Conservation (phyloP, 64 coral and sea anemone genomes). For the Acropora yongei region DNA sequence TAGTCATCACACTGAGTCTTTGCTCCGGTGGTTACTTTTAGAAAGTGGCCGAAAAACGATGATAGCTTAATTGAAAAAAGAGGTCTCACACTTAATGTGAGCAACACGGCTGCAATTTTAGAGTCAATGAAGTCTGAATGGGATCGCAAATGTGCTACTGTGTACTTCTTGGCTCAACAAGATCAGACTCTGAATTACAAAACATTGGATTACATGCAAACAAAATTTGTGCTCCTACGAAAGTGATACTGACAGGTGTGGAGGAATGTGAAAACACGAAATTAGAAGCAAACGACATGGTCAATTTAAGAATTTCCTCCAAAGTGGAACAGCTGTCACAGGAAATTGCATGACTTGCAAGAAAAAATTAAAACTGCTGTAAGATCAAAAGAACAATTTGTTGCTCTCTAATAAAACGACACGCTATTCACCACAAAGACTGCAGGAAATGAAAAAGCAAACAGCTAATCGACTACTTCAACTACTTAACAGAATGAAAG, state of each 20-base stretch:
- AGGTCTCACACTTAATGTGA: constrained; percentile 11
- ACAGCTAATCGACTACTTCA: constrained; percentile 36
- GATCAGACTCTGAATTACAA: constrained; percentile 51
- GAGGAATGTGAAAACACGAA: constrained; percentile 43
- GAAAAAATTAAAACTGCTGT: not conserved
- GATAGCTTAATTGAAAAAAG: not conserved
- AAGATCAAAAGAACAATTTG: not conserved
- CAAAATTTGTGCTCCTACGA: not conserved
- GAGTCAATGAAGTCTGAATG: constrained; percentile 40
- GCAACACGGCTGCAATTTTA: constrained; percentile 26
- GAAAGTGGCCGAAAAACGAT: not conserved
- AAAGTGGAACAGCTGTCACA: constrained; percentile 37
- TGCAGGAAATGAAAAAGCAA: constrained; percentile 41
- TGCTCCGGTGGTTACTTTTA: constrained; percentile 29
- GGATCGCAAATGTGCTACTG: constrained; percentile 42
- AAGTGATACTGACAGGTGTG: constrained; percentile 24
- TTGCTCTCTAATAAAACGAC: not conserved
- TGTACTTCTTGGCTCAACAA: constrained; percentile 50
- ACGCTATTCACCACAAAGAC: not conserved
- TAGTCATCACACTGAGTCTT: constrained; percentile 32
- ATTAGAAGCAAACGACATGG: constrained; percentile 31
- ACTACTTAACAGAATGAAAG: constrained; percentile 47
- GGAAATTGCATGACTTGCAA: constrained; percentile 32
- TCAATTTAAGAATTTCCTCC: constrained; percentile 19
- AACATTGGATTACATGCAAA: constrained; percentile 46